phyloP scores from a whole-genome alignment of 1,140 invertebrate species.

The Archivesica marissinica region DNA sequence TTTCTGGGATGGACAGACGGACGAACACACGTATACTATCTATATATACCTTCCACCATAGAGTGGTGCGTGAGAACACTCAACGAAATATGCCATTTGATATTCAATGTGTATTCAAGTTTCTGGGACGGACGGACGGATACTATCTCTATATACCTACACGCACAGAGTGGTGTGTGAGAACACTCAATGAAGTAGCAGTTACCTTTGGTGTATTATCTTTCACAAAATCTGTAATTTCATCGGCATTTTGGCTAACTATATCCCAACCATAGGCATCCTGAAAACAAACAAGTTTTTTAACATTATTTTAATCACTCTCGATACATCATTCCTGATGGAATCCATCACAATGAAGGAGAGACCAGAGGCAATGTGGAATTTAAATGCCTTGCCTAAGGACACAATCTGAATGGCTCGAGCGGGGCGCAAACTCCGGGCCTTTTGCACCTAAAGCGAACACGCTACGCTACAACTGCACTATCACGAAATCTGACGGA shows the following conservation, averaged over 20 bases:
- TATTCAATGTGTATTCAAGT: neutral
- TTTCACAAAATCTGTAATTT: constrained; percentile 71
- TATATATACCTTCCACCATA: neutral
- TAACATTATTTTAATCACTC: too few species aligned
- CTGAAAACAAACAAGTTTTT: too few species aligned
- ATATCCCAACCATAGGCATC: constrained; percentile 72
- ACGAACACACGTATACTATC: neutral
- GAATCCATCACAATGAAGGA: too few species aligned
- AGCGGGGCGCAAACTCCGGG: too few species aligned
- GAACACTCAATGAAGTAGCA: neutral
- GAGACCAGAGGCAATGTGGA: too few species aligned
- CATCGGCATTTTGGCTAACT: constrained; percentile 71
- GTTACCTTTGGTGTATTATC: constrained; percentile 64
- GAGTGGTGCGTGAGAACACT: neutral
- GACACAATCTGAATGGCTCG: too few species aligned
- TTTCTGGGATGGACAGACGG: neutral
- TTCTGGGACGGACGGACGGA: neutral
- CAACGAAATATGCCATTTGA: too few species aligned
- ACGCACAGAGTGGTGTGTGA: neutral
- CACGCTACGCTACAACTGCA: too few species aligned
- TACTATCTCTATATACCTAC: neutral
- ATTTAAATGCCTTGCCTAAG: too few species aligned
- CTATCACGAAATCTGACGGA: too few species aligned
- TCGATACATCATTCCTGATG: too few species aligned
- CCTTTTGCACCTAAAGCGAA: too few species aligned